Evolutionary conservation across 2,797 vertebrate species (phyloP).

Genomic region (Thaleichthys pacificus): DNA sequence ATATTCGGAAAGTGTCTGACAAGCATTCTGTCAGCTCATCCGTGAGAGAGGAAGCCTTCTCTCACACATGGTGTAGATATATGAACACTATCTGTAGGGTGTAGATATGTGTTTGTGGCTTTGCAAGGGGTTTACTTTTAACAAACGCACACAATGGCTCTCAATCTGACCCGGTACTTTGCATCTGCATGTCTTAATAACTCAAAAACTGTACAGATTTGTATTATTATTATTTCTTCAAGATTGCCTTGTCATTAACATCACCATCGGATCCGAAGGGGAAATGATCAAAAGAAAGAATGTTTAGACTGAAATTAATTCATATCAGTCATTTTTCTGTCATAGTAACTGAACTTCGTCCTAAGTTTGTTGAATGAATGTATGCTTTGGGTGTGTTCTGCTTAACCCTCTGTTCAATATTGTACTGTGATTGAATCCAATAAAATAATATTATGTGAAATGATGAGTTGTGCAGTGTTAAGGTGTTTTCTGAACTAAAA

Average conservation of each 20-base stretch:
- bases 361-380: slow-evolving; percentile 61
- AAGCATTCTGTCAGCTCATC: slow-evolving; percentile 51
- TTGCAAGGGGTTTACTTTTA: slow-evolving; percentile 48
- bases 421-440: slow-evolving; percentile 66
- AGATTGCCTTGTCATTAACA: slow-evolving; percentile 67
- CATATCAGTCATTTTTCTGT: slow-evolving; percentile 63
- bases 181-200: slow-evolving; percentile 75
- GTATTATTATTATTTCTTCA: slow-evolving; percentile 9
- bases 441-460: slow-evolving; percentile 61
- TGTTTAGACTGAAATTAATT: slow-evolving; percentile 62
- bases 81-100: slow-evolving; percentile 13
- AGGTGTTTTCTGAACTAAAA: not conserved
- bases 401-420: slow-evolving; percentile 71
- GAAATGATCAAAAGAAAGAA: slow-evolving; percentile 61
- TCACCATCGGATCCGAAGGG: slow-evolving; percentile 40
- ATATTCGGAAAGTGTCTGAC: slow-evolving; percentile 48
- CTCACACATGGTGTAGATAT: slow-evolving; percentile 37
- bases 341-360: slow-evolving; percentile 23
- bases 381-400: slow-evolving; percentile 68
- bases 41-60: slow-evolving; percentile 23
- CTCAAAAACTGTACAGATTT: slow-evolving; percentile 54
- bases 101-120: slow-evolving; percentile 65
- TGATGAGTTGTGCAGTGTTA: slow-evolving; percentile 33
- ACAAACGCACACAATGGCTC: slow-evolving; percentile 43
- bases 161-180: slow-evolving; percentile 55